A percentile compares a stretch with the other conserved stretches of the same genome.
Evolutionary conservation across 2,888 invertebrate species (phyloP).

Genomic region (Zygogramma bicolorata): DNA sequence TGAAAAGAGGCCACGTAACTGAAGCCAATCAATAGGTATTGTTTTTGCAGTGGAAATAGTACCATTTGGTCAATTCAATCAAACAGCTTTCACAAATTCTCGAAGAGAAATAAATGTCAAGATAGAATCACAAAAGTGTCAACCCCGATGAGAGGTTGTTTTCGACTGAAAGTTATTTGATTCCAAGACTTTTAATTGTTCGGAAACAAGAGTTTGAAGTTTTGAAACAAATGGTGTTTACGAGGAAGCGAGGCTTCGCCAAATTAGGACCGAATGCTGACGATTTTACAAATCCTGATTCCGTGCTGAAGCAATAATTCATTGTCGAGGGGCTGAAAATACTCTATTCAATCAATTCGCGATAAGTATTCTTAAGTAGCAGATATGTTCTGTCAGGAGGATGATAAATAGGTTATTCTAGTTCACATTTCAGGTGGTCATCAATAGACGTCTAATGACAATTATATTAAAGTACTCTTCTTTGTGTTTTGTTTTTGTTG

Average conservation of each 20-base stretch:
- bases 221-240: conserved; percentile 22
- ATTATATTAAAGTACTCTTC: background rate
- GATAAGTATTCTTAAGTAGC: background rate
- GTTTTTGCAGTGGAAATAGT: background rate
- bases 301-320: background rate
- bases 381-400: background rate
- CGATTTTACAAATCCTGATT: background rate
- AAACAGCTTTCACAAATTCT: background rate
- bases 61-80: background rate
- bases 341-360: background rate
- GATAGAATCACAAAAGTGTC: background rate
- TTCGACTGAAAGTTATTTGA: background rate
- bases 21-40: too few relatives aligned
- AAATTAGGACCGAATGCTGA: background rate
- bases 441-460: background rate
- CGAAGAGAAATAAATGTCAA: background rate
- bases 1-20: background rate
- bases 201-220: conserved; percentile 11
- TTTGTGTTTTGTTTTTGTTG: too few relatives aligned
- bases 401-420: background rate
- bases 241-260: background rate
- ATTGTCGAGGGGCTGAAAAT: background rate
- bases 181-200: conserved; percentile 10
- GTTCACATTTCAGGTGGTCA: background rate
- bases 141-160: conserved; percentile 11